Conservation (phyloP, 2,888 invertebrate species). For the Onchidella celtica region DNA sequence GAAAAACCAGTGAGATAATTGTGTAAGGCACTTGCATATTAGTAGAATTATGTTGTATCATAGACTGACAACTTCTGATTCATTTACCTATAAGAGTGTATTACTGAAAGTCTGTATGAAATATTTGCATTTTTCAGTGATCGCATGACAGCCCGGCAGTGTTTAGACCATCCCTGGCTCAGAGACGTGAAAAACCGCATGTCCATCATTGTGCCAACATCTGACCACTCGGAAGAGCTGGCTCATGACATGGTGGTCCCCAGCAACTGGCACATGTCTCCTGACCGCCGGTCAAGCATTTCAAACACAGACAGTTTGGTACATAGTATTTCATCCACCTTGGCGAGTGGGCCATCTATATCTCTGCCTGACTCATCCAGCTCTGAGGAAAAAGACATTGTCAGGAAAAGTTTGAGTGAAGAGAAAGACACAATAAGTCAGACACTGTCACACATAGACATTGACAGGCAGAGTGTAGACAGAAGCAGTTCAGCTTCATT, state of each 20-base stretch:
- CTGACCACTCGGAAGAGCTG: slow-evolving; percentile 53
- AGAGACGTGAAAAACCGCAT: slow-evolving; percentile 47
- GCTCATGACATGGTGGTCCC: slow-evolving; percentile 54
- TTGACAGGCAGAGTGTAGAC: slow-evolving; percentile 39
- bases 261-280: slow-evolving; percentile 55
- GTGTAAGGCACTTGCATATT: no score
- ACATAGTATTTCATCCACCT: neutral
- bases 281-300: slow-evolving; percentile 49
- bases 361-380: slow-evolving; percentile 8
- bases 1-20: no score
- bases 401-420: slow-evolving; percentile 23
- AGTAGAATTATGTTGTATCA: no score
- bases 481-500: slow-evolving; percentile 40
- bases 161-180: slow-evolving; percentile 93
- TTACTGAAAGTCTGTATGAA: no score
- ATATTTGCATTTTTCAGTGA: slow-evolving; percentile 86
- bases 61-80: no score
- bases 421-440: slow-evolving; percentile 47
- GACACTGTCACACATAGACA: slow-evolving; percentile 46
- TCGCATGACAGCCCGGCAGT: slow-evolving; percentile 92
- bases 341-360: neutral
- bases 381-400: neutral
- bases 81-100: no score
- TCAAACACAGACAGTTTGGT: slow-evolving; percentile 5
- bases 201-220: slow-evolving; percentile 48